Conservation (phyloP, 2,888 invertebrate genomes). For the Lepidochrysops patricia region DNA sequence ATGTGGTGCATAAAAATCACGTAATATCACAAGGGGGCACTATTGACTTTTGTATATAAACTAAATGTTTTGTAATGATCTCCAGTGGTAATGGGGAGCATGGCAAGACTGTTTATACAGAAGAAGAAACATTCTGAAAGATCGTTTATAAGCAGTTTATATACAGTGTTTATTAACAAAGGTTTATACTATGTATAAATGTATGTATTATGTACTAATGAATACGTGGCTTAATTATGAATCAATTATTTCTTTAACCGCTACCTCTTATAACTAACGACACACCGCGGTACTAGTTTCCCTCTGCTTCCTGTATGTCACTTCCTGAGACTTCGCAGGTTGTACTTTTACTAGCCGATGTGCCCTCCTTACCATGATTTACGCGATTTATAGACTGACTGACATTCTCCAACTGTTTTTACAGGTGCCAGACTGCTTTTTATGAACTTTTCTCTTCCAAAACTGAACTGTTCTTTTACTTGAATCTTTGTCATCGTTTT, state of each 20-base stretch:
- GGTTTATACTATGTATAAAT: no score
- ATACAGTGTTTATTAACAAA: no score
- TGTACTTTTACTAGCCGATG: conserved; percentile 31
- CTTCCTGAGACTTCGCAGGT: conserved; percentile 61
- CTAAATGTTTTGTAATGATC: no score
- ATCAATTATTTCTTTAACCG: conserved; percentile 19
- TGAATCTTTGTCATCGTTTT: neutral
- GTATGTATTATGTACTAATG: no score
- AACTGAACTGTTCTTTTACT: neutral
- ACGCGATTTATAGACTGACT: conserved; percentile 17
- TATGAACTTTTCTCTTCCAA: neutral
- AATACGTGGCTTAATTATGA: no score
- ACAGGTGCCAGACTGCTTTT: conserved; percentile 6
- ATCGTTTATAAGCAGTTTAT: no score
- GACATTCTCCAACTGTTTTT: conserved; percentile 17
- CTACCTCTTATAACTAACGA: conserved; percentile 26
- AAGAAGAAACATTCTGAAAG: no score
- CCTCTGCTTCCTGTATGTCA: conserved; percentile 55
- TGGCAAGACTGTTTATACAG: no score
- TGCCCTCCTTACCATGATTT: conserved; percentile 14
- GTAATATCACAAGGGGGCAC: no score
- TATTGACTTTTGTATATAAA: no score
- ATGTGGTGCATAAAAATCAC: no score
- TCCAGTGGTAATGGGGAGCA: no score
- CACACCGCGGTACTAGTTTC: conserved; percentile 41